Conservation (phyloP, 2,888 invertebrate genomes). For the Chrysolina oricalcia region DNA sequence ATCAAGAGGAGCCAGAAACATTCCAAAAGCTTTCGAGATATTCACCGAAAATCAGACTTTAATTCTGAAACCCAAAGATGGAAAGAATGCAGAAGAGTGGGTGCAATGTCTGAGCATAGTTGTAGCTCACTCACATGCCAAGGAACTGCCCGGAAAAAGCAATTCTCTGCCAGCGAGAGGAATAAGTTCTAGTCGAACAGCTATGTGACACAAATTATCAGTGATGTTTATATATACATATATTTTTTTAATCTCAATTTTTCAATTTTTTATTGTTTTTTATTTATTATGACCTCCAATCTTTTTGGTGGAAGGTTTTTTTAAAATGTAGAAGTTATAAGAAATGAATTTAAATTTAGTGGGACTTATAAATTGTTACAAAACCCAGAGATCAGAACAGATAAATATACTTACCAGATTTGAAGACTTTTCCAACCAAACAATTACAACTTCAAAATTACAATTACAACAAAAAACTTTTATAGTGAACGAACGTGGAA, state of each 20-base stretch:
- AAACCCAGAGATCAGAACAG: too few species aligned
- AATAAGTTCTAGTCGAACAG: conserved; percentile 70
- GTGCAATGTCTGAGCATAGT: conserved; percentile 95
- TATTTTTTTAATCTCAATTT: neutral
- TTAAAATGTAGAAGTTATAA: neutral
- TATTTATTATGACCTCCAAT: neutral
- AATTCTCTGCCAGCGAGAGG: conserved; percentile 72
- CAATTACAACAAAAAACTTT: too few species aligned
- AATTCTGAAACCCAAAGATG: conserved; percentile 94
- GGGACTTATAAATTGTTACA: too few species aligned
- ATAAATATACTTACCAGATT: too few species aligned
- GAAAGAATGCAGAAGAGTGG: conserved; percentile 96
- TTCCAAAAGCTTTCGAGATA: conserved; percentile 97
- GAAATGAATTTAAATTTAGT: neutral
- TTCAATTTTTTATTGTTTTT: neutral
- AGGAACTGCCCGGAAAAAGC: conserved; percentile 73
- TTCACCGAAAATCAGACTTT: conserved; percentile 95
- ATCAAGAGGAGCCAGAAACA: conserved; percentile 90
- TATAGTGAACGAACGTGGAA: too few species aligned
- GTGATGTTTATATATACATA: conserved; percentile 1
- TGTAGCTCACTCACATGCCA: conserved; percentile 88
- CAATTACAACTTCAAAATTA: too few species aligned
- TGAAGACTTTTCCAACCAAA: too few species aligned
- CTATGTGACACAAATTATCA: conserved; percentile 59
- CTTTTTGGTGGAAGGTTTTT: neutral